These are phyloP conservation scores for Drosophila greeni DNA, from an alignment of 2,888 invertebrate species.

Conservation along the genomic window DNA sequence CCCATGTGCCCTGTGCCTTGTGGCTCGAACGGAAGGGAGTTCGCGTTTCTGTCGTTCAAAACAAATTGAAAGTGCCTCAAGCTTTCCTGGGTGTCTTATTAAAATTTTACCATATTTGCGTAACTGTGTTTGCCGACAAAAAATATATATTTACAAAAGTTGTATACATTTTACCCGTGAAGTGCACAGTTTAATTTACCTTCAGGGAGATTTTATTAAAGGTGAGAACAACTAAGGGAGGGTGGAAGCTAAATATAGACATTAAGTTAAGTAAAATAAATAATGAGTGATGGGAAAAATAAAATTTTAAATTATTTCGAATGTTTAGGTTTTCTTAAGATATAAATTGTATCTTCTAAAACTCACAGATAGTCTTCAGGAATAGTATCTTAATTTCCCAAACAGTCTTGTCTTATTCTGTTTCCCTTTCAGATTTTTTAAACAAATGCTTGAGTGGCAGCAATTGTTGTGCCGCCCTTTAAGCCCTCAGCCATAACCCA, in stretches of 20 bases:
- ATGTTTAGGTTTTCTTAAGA: too few relatives aligned
- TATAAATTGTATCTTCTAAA: too few relatives aligned
- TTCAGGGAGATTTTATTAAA: background rate
- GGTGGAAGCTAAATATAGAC: background rate
- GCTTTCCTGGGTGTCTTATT: constrained; percentile 17
- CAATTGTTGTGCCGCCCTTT: constrained; percentile 3
- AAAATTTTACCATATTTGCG: constrained; percentile 27
- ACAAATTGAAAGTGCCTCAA: constrained; percentile 31
- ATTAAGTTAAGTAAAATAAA: background rate
- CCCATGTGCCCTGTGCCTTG: constrained; percentile 14
- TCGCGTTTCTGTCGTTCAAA: constrained; percentile 2
- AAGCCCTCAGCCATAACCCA: constrained; percentile 5
- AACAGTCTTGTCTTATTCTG: background rate
- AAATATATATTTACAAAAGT: background rate
- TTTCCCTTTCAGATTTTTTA: background rate
- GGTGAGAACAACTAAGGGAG: background rate
- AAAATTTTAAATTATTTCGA: too few relatives aligned
- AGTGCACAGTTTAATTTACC: constrained; percentile 18
- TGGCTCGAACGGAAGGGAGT: constrained; percentile 5
- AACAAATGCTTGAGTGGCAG: background rate
- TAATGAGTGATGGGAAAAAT: too few relatives aligned
- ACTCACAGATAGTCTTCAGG: background rate
- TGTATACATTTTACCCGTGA: background rate
- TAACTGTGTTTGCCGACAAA: constrained; percentile 13
- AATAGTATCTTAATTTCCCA: background rate